Evolutionary conservation across 2,888 invertebrate species (phyloP).

Genomic region (Megamerina dolium): DNA sequence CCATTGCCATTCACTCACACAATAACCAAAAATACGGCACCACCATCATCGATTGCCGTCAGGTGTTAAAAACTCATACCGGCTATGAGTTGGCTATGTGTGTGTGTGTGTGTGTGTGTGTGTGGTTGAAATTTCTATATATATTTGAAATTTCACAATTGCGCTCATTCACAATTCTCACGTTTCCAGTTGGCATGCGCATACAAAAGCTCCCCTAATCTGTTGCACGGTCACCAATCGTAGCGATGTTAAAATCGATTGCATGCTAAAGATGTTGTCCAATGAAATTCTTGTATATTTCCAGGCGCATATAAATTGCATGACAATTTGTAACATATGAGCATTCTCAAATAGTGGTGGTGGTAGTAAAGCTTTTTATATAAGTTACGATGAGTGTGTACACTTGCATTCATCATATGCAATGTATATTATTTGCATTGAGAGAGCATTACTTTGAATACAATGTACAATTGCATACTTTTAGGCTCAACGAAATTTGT

Average conservation of each 20-base stretch:
- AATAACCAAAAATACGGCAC: neutral
- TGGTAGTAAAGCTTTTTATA: too few relatives aligned
- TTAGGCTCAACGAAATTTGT: too few relatives aligned
- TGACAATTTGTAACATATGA: too few relatives aligned
- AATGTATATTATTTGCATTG: too few relatives aligned
- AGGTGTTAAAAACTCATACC: slow-evolving; percentile 1
- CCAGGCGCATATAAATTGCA: slow-evolving; percentile 21
- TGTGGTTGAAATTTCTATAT: too few relatives aligned
- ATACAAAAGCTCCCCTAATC: slow-evolving; percentile 34
- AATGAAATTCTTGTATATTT: slow-evolving; percentile 23
- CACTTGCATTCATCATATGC: too few relatives aligned
- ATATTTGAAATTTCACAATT: too few relatives aligned
- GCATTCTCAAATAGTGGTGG: too few relatives aligned
- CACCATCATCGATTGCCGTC: slow-evolving; percentile 1
- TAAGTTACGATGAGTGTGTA: too few relatives aligned
- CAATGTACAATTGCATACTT: too few relatives aligned
- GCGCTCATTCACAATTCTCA: slow-evolving; percentile 8
- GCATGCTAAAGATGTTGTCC: slow-evolving; percentile 9
- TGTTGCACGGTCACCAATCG: slow-evolving; percentile 37
- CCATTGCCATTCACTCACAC: neutral
- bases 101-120: too few relatives aligned
- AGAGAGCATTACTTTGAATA: too few relatives aligned
- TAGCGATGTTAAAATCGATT: slow-evolving; percentile 3
- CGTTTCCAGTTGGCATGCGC: slow-evolving; percentile 29
- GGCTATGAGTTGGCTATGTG: neutral